Conservation (phyloP, 2,797 vertebrate genomes). For the Silurus aristotelis region DNA sequence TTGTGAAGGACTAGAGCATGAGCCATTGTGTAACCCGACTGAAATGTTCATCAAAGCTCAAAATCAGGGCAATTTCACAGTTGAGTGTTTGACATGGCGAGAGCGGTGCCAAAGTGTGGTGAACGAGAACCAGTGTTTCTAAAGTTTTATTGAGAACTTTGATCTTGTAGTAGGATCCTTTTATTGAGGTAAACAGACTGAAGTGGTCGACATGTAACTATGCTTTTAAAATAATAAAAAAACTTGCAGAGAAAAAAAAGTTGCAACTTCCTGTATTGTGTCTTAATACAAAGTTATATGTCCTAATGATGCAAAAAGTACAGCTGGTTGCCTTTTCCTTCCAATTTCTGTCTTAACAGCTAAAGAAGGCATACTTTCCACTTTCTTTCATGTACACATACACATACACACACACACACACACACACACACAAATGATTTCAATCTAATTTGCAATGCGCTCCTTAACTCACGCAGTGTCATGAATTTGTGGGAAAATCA, state of each 20-base stretch:
- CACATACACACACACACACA: constrained; percentile 7
- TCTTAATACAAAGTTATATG: neutral
- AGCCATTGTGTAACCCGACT: constrained; percentile 16
- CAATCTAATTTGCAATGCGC: constrained; percentile 8
- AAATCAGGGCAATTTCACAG: constrained; percentile 9
- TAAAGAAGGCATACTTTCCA: neutral
- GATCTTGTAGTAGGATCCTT: neutral
- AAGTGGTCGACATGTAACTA: neutral
- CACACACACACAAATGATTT: neutral
- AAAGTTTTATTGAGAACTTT: constrained; percentile 13
- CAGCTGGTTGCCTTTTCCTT: neutral
- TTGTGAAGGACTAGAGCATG: constrained; percentile 14
- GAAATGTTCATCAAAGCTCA: constrained; percentile 22
- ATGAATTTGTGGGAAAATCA: neutral
- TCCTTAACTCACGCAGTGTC: neutral
- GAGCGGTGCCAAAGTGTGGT: constrained; percentile 9
- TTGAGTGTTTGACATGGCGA: neutral
- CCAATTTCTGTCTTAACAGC: neutral
- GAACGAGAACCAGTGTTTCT: neutral
- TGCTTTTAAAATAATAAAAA: neutral
- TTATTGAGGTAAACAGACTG: constrained; percentile 25
- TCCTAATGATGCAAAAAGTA: neutral
- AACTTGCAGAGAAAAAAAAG: neutral
- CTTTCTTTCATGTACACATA: neutral
- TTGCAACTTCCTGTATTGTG: neutral